Conservation (phyloP, 2,888 invertebrate genomes). For the Pardosa pseudoannulata region DNA sequence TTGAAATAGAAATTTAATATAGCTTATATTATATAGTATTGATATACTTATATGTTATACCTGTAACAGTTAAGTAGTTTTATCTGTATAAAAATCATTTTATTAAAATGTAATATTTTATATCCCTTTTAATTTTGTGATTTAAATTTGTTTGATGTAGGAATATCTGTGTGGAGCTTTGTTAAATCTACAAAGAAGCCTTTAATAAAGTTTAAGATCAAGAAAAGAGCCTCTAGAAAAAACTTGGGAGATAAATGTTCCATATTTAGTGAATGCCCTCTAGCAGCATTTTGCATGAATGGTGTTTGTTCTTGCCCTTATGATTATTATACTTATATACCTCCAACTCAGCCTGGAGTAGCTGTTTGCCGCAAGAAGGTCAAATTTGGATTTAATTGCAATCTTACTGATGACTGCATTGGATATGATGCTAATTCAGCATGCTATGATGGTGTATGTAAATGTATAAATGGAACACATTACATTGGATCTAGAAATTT, state of each 20-base stretch:
- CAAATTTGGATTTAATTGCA: conserved; percentile 57
- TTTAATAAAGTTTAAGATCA: conserved; percentile 46
- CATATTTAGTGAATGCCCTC: conserved; percentile 54
- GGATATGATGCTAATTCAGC: conserved; percentile 68
- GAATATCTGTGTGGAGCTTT: conserved; percentile 16
- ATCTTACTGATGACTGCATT: conserved; percentile 54
- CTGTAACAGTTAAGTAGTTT: no score
- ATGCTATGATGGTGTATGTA: conserved; percentile 62
- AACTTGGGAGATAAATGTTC: conserved; percentile 56
- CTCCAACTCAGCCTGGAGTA: conserved; percentile 28
- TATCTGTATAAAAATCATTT: no score
- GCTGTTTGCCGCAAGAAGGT: conserved; percentile 60
- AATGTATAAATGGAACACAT: conserved; percentile 68
- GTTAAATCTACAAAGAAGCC: conserved; percentile 41
- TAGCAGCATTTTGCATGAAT: conserved; percentile 48
- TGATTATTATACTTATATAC: conserved; percentile 60
- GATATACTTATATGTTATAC: no score
- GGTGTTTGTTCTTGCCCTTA: conserved; percentile 67
- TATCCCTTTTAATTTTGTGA: no score
- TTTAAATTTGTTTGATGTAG: conserved; percentile 4
- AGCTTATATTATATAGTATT: no score
- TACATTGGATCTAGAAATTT: conserved; percentile 67
- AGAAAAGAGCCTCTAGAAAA: conserved; percentile 49
- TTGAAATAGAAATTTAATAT: no score
- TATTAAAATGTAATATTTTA: no score